phyloP scores from a whole-genome alignment of 2,113 vertebrate genomes.

The Passer domesticus region DNA sequence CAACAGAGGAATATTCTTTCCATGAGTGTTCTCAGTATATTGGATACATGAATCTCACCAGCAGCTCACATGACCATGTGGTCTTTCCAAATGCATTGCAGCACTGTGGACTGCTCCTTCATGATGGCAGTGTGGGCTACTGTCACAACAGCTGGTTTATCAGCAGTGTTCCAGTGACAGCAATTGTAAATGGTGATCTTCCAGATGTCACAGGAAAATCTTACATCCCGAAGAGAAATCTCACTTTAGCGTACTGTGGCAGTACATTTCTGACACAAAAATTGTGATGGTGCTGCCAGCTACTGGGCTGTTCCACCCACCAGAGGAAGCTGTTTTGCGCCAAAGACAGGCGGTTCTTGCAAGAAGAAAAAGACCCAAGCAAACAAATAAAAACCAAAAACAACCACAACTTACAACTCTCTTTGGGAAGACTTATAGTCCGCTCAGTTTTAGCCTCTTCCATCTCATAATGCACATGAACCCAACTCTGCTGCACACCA shows the following conservation, averaged over 20 bases:
- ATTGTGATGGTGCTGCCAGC: background rate
- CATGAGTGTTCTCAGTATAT: background rate
- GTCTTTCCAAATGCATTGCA: background rate
- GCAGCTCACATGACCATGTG: background rate
- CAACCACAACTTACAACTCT: background rate
- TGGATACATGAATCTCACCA: background rate
- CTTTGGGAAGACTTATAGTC: background rate
- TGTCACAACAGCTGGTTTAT: background rate
- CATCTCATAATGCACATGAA: background rate
- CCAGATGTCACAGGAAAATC: background rate
- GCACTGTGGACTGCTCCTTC: background rate
- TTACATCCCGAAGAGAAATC: background rate
- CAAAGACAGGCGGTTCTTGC: background rate
- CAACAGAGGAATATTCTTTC: background rate
- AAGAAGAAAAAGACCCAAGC: background rate
- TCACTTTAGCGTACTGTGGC: background rate
- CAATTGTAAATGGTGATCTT: background rate
- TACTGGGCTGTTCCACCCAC: background rate
- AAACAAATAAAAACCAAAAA: background rate
- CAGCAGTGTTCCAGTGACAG: background rate
- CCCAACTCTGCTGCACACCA: background rate
- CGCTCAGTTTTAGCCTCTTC: background rate
- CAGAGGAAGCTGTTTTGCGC: background rate
- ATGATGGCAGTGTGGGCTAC: background rate
- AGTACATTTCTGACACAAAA: background rate